Conservation (phyloP, 2,797 vertebrate genomes). For the Silurus lanzhouensis region DNA sequence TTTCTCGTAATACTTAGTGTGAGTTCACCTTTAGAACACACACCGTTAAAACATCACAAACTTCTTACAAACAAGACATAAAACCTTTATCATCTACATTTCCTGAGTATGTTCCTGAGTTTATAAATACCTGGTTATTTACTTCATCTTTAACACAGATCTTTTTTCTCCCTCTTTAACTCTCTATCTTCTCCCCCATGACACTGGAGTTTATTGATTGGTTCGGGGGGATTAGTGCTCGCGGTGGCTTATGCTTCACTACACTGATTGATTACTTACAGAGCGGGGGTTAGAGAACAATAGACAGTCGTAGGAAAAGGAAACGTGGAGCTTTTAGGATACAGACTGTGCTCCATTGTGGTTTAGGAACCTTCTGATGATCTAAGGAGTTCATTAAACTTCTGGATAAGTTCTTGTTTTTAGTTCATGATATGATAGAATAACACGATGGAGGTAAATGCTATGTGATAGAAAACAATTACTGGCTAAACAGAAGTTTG, state of each 20-base stretch:
- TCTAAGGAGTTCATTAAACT: neutral
- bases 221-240: slow-evolving; percentile 32
- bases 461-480: neutral
- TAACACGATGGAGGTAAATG: neutral
- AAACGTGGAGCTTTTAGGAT: slow-evolving; percentile 27
- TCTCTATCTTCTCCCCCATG: slow-evolving; percentile 10
- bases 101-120: slow-evolving; percentile 18
- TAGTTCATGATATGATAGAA: neutral
- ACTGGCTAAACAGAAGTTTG: neutral
- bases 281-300: slow-evolving; percentile 30
- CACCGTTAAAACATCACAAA: neutral
- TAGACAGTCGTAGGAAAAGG: slow-evolving; percentile 26
- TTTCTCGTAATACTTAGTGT: neutral
- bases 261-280: slow-evolving; percentile 45
- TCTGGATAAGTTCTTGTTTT: neutral
- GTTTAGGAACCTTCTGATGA: neutral
- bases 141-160: neutral
- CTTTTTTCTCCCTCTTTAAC: neutral
- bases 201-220: slow-evolving; percentile 37
- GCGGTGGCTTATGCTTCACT: slow-evolving; percentile 34
- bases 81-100: neutral
- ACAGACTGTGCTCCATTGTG: neutral
- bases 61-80: neutral
- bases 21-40: neutral
- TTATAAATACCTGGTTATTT: neutral